These are phyloP conservation scores for Steinernema khuongi DNA, from an alignment of 1,140 invertebrate species.

Conservation along the genomic window DNA sequence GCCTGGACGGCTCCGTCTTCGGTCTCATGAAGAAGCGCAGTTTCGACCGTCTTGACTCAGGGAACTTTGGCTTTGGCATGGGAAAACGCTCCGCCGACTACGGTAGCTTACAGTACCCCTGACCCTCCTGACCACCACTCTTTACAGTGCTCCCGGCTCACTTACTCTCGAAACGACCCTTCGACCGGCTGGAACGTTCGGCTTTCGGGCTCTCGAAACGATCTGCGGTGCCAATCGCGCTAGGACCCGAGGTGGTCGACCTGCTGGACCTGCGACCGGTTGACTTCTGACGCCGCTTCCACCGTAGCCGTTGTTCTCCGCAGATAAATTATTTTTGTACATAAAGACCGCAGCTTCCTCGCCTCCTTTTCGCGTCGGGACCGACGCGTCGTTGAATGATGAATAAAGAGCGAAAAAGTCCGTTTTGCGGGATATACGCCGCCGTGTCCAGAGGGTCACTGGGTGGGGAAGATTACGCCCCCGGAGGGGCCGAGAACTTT, in stretches of 20 bases:
- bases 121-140: not conserved
- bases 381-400: not conserved
- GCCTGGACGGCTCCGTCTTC: not conserved
- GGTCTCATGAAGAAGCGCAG: not conserved
- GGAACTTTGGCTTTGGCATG: conserved; percentile 3
- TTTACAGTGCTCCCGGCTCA: not conserved
- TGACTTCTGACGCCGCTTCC: not conserved
- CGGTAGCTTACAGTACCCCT: not conserved
- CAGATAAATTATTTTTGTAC: conserved; percentile 17
- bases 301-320: not conserved
- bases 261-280: not conserved
- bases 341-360: conserved; percentile 6
- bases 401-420: conserved; percentile 6
- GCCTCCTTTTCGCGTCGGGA: not conserved
- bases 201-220: not conserved
- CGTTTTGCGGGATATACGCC: no score
- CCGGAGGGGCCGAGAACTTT: no score
- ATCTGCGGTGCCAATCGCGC: not conserved
- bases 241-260: not conserved
- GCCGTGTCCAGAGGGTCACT: no score
- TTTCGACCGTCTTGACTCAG: conserved; percentile 4
- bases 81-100: not conserved
- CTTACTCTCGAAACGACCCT: not conserved
- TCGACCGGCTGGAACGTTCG: conserved; percentile 1
- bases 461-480: no score